Evolutionary conservation across 2,888 invertebrate genomes (phyloP).

Genomic region (Gymnocheta viridis): DNA sequence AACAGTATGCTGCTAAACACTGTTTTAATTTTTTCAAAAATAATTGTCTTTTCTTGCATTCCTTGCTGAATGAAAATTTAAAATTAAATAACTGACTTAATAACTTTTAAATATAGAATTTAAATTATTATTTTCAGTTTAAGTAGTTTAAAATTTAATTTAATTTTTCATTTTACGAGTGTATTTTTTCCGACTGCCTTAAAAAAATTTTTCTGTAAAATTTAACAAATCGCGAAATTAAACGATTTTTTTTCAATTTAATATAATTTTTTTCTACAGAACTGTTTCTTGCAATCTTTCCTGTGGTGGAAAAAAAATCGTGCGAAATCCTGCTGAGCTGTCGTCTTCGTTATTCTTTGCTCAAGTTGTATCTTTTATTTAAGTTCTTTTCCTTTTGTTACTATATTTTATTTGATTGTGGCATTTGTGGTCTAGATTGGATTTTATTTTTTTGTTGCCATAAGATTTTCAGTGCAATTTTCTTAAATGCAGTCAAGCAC

Average conservation of each 20-base stretch:
- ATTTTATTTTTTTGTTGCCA: constrained; percentile 12
- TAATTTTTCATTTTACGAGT: not conserved
- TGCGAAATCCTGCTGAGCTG: constrained; percentile 67
- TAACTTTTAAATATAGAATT: too few species aligned
- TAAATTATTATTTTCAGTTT: not conserved
- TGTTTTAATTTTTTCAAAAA: too few species aligned
- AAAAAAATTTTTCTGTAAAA: not conserved
- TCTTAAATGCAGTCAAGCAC: constrained; percentile 26
- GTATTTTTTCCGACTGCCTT: not conserved
- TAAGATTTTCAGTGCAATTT: constrained; percentile 17
- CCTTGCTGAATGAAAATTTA: too few species aligned
- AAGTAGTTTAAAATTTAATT: not conserved
- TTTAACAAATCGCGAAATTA: constrained; percentile 20
- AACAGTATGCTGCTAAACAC: too few species aligned
- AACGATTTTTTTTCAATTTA: constrained; percentile 6
- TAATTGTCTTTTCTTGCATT: too few species aligned
- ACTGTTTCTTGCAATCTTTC: not conserved
- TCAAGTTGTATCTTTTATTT: not conserved
- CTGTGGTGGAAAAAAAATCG: constrained; percentile 27
- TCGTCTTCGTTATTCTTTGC: constrained; percentile 31
- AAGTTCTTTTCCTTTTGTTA: not conserved
- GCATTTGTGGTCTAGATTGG: constrained; percentile 51
- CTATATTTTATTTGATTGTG: constrained; percentile 17
- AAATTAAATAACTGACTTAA: too few species aligned
- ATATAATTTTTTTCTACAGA: not conserved